These are phyloP conservation scores for Asarcornis scutulata DNA, from an alignment of 2,113 vertebrate species.

Conservation along the genomic window DNA sequence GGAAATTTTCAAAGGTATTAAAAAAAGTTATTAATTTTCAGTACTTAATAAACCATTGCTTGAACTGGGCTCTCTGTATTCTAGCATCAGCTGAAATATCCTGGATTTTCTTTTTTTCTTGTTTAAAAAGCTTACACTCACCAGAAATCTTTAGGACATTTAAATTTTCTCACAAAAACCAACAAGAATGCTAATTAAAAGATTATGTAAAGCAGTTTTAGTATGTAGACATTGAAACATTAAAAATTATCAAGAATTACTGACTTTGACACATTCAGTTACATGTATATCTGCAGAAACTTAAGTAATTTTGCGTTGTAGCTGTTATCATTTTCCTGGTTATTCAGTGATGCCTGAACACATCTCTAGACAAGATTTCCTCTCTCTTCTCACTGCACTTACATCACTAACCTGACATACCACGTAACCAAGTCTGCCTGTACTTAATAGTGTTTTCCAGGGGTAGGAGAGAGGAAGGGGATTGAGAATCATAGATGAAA, in stretches of 20 bases:
- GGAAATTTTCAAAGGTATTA: not conserved
- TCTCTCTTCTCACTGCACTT: not conserved
- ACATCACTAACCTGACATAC: not conserved
- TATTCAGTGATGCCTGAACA: not conserved
- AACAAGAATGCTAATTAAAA: constrained; percentile 7
- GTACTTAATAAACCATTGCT: not conserved
- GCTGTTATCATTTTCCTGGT: not conserved
- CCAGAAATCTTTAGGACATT: not conserved
- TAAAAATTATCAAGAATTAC: not conserved
- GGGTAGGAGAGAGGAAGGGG: fast-evolving
- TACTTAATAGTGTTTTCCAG: not conserved
- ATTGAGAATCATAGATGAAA: not conserved
- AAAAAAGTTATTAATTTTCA: not conserved
- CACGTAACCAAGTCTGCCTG: not conserved
- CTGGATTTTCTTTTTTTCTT: not conserved
- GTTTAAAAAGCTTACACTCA: not conserved
- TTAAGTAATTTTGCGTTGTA: not conserved
- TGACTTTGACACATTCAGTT: not conserved
- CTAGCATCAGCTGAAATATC: not conserved
- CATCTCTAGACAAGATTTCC: not conserved
- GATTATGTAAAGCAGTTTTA: not conserved
- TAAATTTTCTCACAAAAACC: not conserved
- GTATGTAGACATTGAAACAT: not conserved
- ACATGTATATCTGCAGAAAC: not conserved
- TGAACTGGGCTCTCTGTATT: not conserved